Evolutionary conservation across 2,888 invertebrate species (phyloP).

Genomic region (Microctonus brassicae): DNA sequence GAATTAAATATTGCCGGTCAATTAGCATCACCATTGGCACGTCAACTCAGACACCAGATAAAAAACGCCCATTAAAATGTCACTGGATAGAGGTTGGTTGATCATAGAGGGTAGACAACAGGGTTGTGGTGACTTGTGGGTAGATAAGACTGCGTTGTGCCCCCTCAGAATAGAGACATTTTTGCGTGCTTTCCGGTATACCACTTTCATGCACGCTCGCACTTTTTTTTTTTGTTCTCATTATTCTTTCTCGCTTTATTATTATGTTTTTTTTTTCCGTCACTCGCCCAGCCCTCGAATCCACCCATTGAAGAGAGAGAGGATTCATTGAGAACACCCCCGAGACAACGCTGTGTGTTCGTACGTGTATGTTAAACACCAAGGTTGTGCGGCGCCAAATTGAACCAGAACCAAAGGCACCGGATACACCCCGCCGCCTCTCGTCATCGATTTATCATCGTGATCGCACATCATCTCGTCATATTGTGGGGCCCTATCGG

Average conservation of each 20-base stretch:
- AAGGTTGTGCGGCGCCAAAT: constrained; percentile 7
- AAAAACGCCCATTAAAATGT: neutral
- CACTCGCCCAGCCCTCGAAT: neutral
- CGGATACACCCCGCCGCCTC: constrained; percentile 58
- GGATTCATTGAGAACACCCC: neutral
- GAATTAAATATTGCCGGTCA: neutral
- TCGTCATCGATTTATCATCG: constrained; percentile 61
- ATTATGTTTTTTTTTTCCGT: constrained; percentile 14
- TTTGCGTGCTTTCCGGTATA: neutral
- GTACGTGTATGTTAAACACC: constrained; percentile 1
- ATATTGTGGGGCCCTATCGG: constrained; percentile 66
- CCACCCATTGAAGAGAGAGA: neutral
- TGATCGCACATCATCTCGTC: constrained; percentile 55
- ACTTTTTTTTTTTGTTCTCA: neutral
- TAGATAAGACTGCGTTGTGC: constrained; percentile 19
- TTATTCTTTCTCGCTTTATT: constrained; percentile 5
- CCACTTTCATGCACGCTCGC: constrained; percentile 1
- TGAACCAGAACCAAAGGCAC: constrained; percentile 43
- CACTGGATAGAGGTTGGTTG: constrained; percentile 7
- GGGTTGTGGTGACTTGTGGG: constrained; percentile 6
- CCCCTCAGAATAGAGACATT: constrained; percentile 5
- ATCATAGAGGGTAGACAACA: constrained; percentile 24
- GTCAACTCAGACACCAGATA: constrained; percentile 13
- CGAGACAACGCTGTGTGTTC: neutral
- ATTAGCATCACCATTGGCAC: constrained; percentile 3